Evolutionary conservation across 2,113 vertebrate species (phyloP), one percentile per base, ranked within the genome.

Genomic region (Nesospiza acunhae): DNA sequence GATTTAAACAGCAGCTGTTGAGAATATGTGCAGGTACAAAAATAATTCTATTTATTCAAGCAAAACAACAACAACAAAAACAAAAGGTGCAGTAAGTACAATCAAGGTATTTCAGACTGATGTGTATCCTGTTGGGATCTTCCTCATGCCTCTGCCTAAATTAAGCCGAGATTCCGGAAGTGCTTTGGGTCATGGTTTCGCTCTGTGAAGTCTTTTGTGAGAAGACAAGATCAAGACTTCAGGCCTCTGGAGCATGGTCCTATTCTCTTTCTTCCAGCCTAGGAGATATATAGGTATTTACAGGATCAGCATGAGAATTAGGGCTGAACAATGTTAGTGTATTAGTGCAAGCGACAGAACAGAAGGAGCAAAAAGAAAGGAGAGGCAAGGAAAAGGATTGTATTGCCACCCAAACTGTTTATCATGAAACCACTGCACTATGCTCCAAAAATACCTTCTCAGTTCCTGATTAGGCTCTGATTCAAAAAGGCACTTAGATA

Each of bases 401-500:
- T 66, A 44, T 7, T 53, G 18, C 59, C 83, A 64, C 46, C 33
- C 68, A 74, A 84, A 66, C n/a, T 27, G 39, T 58, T 89, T 67
- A 49, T 69, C 35, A 9, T 69, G 42, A 88, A 95, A 92, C 55
- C 69, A 77, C 18, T 37, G 63, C 21, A 46, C 59, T 88, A 30
- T 1, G 5, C 35, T 87, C 67, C 75, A 79, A 46, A 94, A 94
- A 84, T 93, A 60, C 39, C 55, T 87, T 77, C 82, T 85, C 56
- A 82, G 66, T 50, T 92, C 46, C 66, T 82, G 66, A 84, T 89
- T 95, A 76, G 90, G 86, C 92, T 83, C 37, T 58, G 64, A 78
- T 90, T 96, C 93, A 96, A 94, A 93, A 90, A 87, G 15, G 80
- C 84, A 94, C 94, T 93, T 94, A 94, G 33, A 75, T 86, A 59